Base-by-base conservation (phyloP, 2,113 vertebrate species). In the Nycticorax nycticorax region DNA sequence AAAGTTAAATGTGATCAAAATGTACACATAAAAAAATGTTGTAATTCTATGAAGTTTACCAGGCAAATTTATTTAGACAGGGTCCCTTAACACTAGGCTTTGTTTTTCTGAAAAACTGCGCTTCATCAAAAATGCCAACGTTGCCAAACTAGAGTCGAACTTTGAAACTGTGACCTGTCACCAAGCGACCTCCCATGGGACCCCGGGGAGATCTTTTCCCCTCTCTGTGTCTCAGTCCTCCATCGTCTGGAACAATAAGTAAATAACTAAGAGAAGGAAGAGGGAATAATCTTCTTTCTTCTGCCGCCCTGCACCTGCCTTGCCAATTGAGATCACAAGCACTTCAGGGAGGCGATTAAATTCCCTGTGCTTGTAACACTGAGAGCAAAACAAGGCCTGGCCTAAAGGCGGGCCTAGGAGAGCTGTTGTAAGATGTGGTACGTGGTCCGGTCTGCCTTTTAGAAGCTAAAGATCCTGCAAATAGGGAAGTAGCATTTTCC, bases 61-160 rank as follows among this genome's bases (percentile, higher is more conserved):
- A 64, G 76, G 32, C 43, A 91, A 87, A 95, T 87, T 92, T 94
- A 87, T 94, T 96, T 95, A 89, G 86, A 53, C 56, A 37, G 35
- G 92, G 90, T 14, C 68, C 85, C 43, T 86, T 88, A 92, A 88
- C 28, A 16, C 12, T n/a, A 55, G 28, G 35, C 47, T 47, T 95
- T 96, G 88, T 92, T 97, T 96, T 96, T 91, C 88, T 32, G 22
- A 33, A 92, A 88, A 95, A 75, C 32, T 16, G 39, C 0, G 1
- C 60, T 89, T 52, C 56, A 78, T 86, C 64, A 85, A 85, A 96
- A 95, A 92, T 62, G 32, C 69, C 45, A 48, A 9, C 4, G 3
- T 53, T 89, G 91, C 43, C 76, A 75, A 87, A 91, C 33, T 45
- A 50, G 39, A 94, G 48, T 3, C 85, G 95, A 89, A 91, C 95